Conservation (phyloP, 2,797 vertebrate genomes). For the Psittacula derbiana region DNA sequence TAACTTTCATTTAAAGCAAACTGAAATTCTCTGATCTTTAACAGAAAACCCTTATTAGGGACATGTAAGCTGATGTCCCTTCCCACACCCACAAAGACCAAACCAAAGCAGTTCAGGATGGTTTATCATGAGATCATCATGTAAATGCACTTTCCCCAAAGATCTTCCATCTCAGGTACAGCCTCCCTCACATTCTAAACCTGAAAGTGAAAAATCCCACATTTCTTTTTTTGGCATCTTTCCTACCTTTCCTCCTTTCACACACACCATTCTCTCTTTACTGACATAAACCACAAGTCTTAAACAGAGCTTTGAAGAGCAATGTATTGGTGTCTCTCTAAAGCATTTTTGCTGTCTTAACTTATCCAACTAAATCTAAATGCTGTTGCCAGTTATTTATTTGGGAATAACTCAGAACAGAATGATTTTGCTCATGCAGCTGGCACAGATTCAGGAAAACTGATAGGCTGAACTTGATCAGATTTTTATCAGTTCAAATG, state of each 20-base stretch:
- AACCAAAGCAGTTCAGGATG: background rate
- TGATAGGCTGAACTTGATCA: background rate
- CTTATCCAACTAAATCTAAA: background rate
- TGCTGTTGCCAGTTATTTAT: slow-evolving; percentile 22
- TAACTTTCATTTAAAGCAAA: background rate
- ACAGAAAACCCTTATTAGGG: background rate
- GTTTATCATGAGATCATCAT: background rate
- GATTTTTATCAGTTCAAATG: slow-evolving; percentile 9
- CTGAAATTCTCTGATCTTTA: background rate
- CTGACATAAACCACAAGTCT: background rate
- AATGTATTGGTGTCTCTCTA: background rate
- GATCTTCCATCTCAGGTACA: background rate
- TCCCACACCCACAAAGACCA: background rate
- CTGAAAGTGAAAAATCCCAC: background rate
- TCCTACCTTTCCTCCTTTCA: background rate
- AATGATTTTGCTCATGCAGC: background rate
- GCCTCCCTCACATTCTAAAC: background rate
- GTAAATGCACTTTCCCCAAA: background rate
- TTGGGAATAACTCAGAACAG: slow-evolving; percentile 10
- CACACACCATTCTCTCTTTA: background rate
- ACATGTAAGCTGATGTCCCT: background rate
- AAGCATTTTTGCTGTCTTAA: background rate
- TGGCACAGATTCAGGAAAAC: background rate
- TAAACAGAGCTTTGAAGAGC: background rate
- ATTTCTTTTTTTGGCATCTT: background rate